A percentile compares a stretch with the other conserved stretches of the same genome.
phyloP scores from a whole-genome alignment of 1,140 invertebrate species.

The Drosophila virilis region DNA sequence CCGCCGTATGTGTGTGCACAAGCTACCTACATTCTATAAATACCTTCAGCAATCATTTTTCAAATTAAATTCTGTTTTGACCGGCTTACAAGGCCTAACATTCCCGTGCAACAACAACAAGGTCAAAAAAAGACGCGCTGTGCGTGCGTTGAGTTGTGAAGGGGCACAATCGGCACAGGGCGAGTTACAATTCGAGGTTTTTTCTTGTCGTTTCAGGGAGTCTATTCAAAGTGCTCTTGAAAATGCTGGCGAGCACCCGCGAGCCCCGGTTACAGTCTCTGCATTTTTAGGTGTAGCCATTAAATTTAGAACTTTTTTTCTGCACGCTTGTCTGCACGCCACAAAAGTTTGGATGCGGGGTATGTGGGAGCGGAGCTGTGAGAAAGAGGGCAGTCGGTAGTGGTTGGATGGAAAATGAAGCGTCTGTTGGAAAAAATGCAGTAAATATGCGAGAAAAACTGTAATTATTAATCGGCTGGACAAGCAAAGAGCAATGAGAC shows the following conservation, averaged over 20 bases:
- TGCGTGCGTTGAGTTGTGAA: slow-evolving; percentile 69
- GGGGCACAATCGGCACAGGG: slow-evolving; percentile 11
- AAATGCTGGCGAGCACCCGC: slow-evolving; percentile 47
- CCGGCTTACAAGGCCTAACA: not conserved
- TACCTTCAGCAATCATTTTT: not conserved
- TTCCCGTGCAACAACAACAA: slow-evolving; percentile 24
- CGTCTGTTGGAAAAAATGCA: slow-evolving; percentile 56
- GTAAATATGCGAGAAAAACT: slow-evolving; percentile 32
- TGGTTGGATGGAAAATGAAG: slow-evolving; percentile 79
- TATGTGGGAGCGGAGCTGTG: not conserved
- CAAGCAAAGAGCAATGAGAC: not conserved
- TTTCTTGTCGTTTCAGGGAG: slow-evolving; percentile 46
- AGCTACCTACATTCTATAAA: not conserved
- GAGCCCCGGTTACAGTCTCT: slow-evolving; percentile 62
- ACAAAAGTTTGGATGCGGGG: slow-evolving; percentile 20
- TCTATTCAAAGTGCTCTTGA: slow-evolving; percentile 71
- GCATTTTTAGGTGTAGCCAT: slow-evolving; percentile 82
- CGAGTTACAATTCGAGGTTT: slow-evolving; percentile 26
- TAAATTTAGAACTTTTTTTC: slow-evolving; percentile 81
- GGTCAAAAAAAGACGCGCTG: slow-evolving; percentile 70
- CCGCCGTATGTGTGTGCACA: not conserved
- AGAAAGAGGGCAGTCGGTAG: slow-evolving; percentile 49
- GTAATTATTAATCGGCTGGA: slow-evolving; percentile 4
- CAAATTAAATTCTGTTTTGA: slow-evolving; percentile 19
- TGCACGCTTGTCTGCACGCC: slow-evolving; percentile 76